Percentiles rank a stretch among this genome's conserved stretches.
These are phyloP conservation scores for Nansenia antarctica DNA, from an alignment of 2,113 vertebrate species.

Conservation along the genomic window DNA sequence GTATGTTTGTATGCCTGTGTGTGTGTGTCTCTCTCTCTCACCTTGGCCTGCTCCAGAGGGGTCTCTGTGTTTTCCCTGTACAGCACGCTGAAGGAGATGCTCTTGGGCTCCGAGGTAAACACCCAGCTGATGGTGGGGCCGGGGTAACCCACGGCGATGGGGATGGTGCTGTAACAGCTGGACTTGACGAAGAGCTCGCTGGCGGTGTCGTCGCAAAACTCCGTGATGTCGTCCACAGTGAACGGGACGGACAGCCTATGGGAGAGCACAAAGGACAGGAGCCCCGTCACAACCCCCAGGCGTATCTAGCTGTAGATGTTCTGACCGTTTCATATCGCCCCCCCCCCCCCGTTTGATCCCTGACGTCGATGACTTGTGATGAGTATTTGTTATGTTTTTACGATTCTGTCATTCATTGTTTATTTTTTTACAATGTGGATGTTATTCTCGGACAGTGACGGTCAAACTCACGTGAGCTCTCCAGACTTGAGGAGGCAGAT, in stretches of 20 bases:
- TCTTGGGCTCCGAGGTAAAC: conserved; percentile 94
- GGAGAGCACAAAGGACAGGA: not conserved
- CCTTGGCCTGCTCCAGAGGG: conserved; percentile 87
- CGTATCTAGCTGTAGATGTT: too few relatives aligned
- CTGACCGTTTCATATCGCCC: too few relatives aligned
- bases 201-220: conserved; percentile 79
- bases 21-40: conserved; percentile 41
- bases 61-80: conserved; percentile 80
- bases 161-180: conserved; percentile 88
- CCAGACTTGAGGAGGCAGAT: conserved; percentile 90
- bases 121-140: conserved; percentile 90
- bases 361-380: too few relatives aligned
- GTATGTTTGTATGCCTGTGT: conserved; percentile 2
- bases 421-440: too few relatives aligned
- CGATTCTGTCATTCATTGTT: too few relatives aligned
- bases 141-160: conserved; percentile 73
- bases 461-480: conserved; percentile 86
- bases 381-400: too few relatives aligned
- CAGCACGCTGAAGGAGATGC: conserved; percentile 91
- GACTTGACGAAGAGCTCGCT: conserved; percentile 92
- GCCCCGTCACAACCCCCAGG: too few relatives aligned
- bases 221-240: conserved; percentile 81
- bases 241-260: conserved; percentile 79
- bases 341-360: too few relatives aligned
- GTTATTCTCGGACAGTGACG: not conserved